phyloP scores from a whole-genome alignment of 2,113 vertebrate species.

The Uropsilus gracilis region DNA sequence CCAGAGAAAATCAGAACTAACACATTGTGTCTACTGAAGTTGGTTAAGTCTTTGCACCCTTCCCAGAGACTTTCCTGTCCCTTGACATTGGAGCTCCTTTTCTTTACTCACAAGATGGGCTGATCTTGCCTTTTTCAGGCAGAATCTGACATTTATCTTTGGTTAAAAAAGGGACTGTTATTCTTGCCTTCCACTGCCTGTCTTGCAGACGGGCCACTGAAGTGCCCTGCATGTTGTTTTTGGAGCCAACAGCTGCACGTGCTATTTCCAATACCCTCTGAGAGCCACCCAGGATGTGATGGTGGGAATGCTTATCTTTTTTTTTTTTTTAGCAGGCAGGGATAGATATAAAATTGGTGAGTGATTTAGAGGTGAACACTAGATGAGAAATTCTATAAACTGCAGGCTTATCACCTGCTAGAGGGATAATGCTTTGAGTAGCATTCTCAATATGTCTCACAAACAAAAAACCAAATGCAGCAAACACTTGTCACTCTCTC shows the following conservation, averaged over 20 bases:
- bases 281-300: slow-evolving; percentile 57
- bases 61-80: not conserved
- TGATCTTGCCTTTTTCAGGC: not conserved
- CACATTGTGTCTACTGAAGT: not conserved
- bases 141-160: slow-evolving; percentile 47
- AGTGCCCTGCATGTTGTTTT: slow-evolving; percentile 50
- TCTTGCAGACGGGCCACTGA: not conserved
- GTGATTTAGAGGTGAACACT: slow-evolving; percentile 44
- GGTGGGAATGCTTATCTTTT: slow-evolving; percentile 66
- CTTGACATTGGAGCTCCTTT: not conserved
- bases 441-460: not conserved
- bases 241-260: slow-evolving; percentile 66
- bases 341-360: slow-evolving; percentile 15
- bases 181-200: slow-evolving; percentile 47
- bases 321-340: not conserved
- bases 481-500: not conserved
- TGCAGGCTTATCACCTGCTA: not conserved
- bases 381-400: slow-evolving; percentile 55
- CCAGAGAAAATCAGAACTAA: not conserved
- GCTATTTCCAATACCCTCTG: slow-evolving; percentile 64
- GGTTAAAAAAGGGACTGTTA: slow-evolving; percentile 59
- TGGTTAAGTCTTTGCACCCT: not conserved
- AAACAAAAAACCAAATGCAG: not conserved
- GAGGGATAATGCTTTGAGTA: not conserved
- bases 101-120: not conserved